Base-by-base conservation (phyloP, 2,113 vertebrate species). In the Porphyrio hochstetteri region DNA sequence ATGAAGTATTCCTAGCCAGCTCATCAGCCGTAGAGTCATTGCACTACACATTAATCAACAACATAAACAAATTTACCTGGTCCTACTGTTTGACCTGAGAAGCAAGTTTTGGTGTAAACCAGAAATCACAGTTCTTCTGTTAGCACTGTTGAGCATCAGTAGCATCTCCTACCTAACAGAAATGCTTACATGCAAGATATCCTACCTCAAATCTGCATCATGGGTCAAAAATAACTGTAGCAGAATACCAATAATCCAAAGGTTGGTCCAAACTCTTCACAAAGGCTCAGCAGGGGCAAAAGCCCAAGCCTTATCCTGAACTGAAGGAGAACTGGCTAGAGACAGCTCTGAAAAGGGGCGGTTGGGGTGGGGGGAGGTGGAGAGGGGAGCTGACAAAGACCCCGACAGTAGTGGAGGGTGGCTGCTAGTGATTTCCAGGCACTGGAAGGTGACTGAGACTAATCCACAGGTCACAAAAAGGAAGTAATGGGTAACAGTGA, bases 281-380 rank as follows among this genome's bases (percentile, higher is more conserved):
- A 57, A 24, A 44, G 13, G 29, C 24, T 70, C 44, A 75, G 52
- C 11, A 86, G 15, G 57, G 7, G 10, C 67, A 92, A 63, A 23
- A 93, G 23, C n/a, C 29, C 18, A 63, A 50, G 40, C 4, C 33
- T 61, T 11, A n/a, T 28, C 56, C 53, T 55, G 7, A 46, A 25
- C 21, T 84, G 36, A 78, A 50, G 80, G 31, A 86, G 29, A 18
- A 10, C 65, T 16, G 11, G 40, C 2, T 29, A 59, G 20, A 52
- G 19, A 72, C 10, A 21, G 8, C 21, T 8, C 64, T 40, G 3
- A 8, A 61, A 71, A 24, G 0, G 0, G 7, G 16, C 8, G 44
- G 44, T n/a, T n/a, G n/a, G n/a, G n/a, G n/a, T n/a, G 44, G 17
- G 17, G 44, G 17, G 16, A 16, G 42, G 42, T 18, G 44, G 44